Percentiles rank a stretch among this genome's conserved stretches.
These are phyloP conservation scores for Tricholauxania praeusta DNA, from an alignment of 2,888 invertebrate genomes.

Conservation along the genomic window DNA sequence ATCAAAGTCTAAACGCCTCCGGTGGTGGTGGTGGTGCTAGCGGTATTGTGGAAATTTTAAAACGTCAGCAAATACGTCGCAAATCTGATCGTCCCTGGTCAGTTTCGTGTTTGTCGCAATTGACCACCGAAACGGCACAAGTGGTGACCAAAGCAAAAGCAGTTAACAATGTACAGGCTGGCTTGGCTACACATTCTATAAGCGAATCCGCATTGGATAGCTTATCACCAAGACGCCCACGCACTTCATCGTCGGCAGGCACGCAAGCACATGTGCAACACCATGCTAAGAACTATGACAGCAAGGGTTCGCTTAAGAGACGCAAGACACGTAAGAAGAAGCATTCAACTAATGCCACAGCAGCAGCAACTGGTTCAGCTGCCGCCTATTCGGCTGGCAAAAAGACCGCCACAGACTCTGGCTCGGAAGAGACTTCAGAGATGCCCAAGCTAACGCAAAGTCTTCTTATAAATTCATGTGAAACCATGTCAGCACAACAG, in stretches of 20 bases:
- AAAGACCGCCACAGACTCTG: conserved; percentile 72
- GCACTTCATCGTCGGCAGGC: conserved; percentile 56
- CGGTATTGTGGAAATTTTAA: conserved; percentile 71
- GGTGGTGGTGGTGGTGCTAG: conserved; percentile 20
- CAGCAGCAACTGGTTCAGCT: conserved; percentile 5
- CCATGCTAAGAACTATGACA: conserved; percentile 61
- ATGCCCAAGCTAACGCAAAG: conserved; percentile 62
- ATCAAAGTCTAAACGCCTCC: conserved; percentile 58
- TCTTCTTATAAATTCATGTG: conserved; percentile 72
- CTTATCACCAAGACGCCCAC: conserved; percentile 69
- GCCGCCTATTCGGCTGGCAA: conserved; percentile 53
- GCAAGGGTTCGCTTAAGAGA: conserved; percentile 66
- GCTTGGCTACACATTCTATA: conserved; percentile 80
- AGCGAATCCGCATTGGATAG: conserved; percentile 91
- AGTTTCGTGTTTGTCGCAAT: conserved; percentile 86
- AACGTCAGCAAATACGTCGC: conserved; percentile 67
- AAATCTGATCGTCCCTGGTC: conserved; percentile 83
- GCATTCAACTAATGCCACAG: conserved; percentile 46
- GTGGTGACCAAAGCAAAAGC: conserved; percentile 62
- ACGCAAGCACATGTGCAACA: conserved; percentile 49
- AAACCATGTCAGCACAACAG: conserved; percentile 72
- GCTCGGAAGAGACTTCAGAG: conserved; percentile 69
- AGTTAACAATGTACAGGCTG: conserved; percentile 67
- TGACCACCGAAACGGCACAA: conserved; percentile 69
- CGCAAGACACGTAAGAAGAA: conserved; percentile 66